phyloP scores from a whole-genome alignment of 64 coral and sea anemone species.

The Cladopsammia gracilis region DNA sequence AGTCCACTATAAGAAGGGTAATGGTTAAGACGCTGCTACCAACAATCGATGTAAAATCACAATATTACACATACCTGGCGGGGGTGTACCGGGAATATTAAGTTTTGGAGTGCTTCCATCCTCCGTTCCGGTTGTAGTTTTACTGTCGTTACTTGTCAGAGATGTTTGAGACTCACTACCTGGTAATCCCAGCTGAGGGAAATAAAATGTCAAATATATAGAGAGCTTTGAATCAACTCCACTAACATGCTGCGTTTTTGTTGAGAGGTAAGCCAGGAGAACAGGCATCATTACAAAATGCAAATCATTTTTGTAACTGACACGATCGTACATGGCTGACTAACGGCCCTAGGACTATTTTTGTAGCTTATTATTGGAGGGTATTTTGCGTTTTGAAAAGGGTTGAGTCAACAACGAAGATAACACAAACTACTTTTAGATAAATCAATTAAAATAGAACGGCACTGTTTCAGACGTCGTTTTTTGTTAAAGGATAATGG shows the following conservation, averaged over 20 bases:
- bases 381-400: no score
- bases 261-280: no score
- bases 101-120: constrained; percentile 14
- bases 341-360: no score
- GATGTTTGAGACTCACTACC: constrained; percentile 77
- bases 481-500: no score
- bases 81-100: neutral
- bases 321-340: no score
- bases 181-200: constrained; percentile 61
- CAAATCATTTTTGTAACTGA: no score
- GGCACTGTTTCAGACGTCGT: neutral
- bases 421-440: no score
- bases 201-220: neutral
- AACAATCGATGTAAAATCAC: neutral
- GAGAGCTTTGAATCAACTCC: no score
- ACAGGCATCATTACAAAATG: no score
- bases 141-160: constrained; percentile 24
- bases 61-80: neutral
- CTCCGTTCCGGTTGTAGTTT: constrained; percentile 20
- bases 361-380: no score
- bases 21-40: neutral
- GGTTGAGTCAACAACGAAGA: no score
- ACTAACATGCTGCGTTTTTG: no score
- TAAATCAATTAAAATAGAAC: neutral
- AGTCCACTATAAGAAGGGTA: neutral